phyloP scores from a whole-genome alignment of 2,797 vertebrate genomes.

The Gymnothorax javanicus region DNA sequence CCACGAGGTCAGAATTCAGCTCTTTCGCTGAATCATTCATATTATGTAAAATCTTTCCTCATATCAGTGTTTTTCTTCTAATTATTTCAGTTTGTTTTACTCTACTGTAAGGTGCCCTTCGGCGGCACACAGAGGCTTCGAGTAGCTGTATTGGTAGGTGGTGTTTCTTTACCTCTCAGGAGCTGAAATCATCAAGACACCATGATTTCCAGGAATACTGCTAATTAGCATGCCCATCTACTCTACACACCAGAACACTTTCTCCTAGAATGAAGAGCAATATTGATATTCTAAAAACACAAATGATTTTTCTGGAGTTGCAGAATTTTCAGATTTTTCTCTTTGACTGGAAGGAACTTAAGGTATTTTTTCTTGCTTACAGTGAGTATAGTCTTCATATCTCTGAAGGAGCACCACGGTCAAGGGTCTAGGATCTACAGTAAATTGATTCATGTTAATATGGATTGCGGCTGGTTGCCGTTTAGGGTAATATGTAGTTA shows the following conservation, averaged over 20 bases:
- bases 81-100: slow-evolving; percentile 67
- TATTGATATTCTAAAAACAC: not conserved
- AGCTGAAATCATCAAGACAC: slow-evolving; percentile 42
- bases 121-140: slow-evolving; percentile 64
- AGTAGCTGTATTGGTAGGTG: slow-evolving; percentile 59
- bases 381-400: not conserved
- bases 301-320: not conserved
- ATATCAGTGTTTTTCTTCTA: slow-evolving; percentile 60
- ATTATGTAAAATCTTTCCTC: slow-evolving; percentile 55
- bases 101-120: slow-evolving; percentile 73
- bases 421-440: not conserved
- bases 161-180: slow-evolving; percentile 61
- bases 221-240: slow-evolving; percentile 69
- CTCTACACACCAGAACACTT: slow-evolving; percentile 67
- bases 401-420: not conserved
- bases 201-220: slow-evolving; percentile 57
- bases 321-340: slow-evolving; percentile 41
- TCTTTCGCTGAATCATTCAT: slow-evolving; percentile 57
- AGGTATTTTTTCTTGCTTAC: slow-evolving; percentile 16
- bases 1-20: slow-evolving; percentile 60
- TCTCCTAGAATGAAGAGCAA: slow-evolving; percentile 28
- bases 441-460: not conserved
- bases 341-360: slow-evolving; percentile 63
- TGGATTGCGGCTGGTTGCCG: not conserved
- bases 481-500: too few species aligned